Percentiles rank a stretch among this genome's conserved stretches.
Conservation (phyloP, 1,140 invertebrate genomes). For the Leptinotarsa defecta region DNA sequence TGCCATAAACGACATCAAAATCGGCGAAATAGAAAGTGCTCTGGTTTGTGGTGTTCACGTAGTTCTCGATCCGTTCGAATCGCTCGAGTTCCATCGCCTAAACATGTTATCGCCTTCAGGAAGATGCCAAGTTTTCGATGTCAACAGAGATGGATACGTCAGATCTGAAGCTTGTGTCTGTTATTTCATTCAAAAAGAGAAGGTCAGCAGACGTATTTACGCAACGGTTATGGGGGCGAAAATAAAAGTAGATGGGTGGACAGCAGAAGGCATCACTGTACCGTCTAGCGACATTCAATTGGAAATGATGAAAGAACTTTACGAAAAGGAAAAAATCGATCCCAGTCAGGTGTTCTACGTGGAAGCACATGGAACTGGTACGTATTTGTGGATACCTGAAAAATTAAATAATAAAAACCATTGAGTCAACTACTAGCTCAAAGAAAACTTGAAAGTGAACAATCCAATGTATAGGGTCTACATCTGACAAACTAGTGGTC, state of each 20-base stretch:
- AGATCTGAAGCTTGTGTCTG: constrained; percentile 64
- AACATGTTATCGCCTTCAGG: constrained; percentile 66
- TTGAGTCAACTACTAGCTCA: too few relatives aligned
- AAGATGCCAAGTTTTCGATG: constrained; percentile 68
- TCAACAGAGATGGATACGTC: constrained; percentile 65
- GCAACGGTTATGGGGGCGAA: constrained; percentile 64
- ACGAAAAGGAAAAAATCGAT: constrained; percentile 64
- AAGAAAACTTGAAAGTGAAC: too few relatives aligned
- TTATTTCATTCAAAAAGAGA: constrained; percentile 62
- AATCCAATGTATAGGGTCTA: too few relatives aligned
- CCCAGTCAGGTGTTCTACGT: constrained; percentile 68
- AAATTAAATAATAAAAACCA: too few relatives aligned
- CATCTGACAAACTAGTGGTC: too few relatives aligned
- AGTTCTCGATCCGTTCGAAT: constrained; percentile 54
- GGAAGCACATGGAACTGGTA: constrained; percentile 72
- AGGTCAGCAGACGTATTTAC: constrained; percentile 63
- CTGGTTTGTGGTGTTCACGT: constrained; percentile 73
- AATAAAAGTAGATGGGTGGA: constrained; percentile 61
- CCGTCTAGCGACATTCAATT: constrained; percentile 61
- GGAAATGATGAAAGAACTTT: constrained; percentile 62
- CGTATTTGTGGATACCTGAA: neutral
- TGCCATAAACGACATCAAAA: constrained; percentile 68
- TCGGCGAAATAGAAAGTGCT: constrained; percentile 74
- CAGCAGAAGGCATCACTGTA: constrained; percentile 63
- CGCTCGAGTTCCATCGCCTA: constrained; percentile 56